Percentiles rank a stretch among this genome's conserved stretches.
phyloP scores from a whole-genome alignment of 1,140 invertebrate species.

The Ctenoplectra terminalis region DNA sequence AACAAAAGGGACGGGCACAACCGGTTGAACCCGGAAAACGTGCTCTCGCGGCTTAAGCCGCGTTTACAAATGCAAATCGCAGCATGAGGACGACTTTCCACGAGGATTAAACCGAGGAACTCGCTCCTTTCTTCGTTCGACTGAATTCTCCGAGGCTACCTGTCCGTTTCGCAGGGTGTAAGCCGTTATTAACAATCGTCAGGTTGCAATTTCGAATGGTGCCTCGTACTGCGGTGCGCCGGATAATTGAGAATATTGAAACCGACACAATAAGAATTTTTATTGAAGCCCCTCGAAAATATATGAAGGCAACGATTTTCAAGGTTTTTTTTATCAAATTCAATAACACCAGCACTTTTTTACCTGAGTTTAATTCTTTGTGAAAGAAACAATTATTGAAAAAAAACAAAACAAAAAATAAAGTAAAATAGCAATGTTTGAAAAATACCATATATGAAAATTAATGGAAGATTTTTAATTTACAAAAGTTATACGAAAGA shows the following conservation, averaged over 20 bases:
- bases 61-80: constrained; percentile 75
- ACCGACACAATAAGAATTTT: neutral
- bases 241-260: neutral
- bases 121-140: constrained; percentile 45
- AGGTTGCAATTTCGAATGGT: constrained; percentile 4
- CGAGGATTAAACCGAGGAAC: constrained; percentile 63
- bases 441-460: too few relatives aligned
- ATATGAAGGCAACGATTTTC: neutral
- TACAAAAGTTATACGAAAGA: too few relatives aligned
- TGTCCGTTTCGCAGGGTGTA: constrained; percentile 14
- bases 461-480: too few relatives aligned
- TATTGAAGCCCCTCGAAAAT: neutral
- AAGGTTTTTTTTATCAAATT: too few relatives aligned
- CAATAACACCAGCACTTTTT: too few relatives aligned
- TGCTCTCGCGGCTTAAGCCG: constrained; percentile 64
- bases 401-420: too few relatives aligned
- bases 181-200: constrained; percentile 31
- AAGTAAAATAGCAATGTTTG: too few relatives aligned
- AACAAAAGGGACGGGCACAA: constrained; percentile 62
- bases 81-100: constrained; percentile 63
- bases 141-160: constrained; percentile 41
- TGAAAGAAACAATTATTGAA: too few relatives aligned
- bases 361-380: too few relatives aligned
- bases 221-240: neutral
- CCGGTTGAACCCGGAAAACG: constrained; percentile 76